These are phyloP conservation scores for Idaea biselata DNA, from an alignment of 2,888 invertebrate species.

Conservation along the genomic window DNA sequence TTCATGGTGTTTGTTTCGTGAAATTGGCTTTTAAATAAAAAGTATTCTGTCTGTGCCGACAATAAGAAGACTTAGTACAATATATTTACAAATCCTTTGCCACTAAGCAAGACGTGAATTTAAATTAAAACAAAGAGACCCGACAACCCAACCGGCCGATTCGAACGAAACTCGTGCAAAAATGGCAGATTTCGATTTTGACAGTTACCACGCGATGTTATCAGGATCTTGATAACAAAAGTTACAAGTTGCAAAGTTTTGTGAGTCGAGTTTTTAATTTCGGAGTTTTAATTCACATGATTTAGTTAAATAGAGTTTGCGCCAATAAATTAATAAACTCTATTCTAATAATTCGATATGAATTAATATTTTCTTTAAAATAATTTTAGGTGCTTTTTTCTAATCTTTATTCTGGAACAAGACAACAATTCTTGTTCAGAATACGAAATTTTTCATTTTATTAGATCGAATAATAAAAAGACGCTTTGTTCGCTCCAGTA, in stretches of 20 bases:
- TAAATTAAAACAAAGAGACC: background rate
- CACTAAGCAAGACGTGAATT: background rate
- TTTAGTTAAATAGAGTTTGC: too few relatives aligned
- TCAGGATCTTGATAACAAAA: background rate
- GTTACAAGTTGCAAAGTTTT: background rate
- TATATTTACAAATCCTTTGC: background rate
- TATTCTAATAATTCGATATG: too few relatives aligned
- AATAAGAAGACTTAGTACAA: background rate
- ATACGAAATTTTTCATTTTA: too few relatives aligned
- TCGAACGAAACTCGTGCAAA: background rate
- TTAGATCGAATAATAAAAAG: too few relatives aligned
- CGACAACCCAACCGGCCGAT: background rate
- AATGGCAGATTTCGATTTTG: background rate
- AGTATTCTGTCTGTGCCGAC: background rate
- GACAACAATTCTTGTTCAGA: too few relatives aligned
- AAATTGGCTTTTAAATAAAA: background rate
- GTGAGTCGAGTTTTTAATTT: slow-evolving; percentile 7
- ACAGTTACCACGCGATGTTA: background rate
- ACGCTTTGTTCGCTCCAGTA: too few relatives aligned
- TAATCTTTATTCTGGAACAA: too few relatives aligned
- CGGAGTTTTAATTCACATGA: too few relatives aligned
- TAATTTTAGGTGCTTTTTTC: too few relatives aligned
- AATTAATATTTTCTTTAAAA: too few relatives aligned
- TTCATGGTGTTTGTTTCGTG: slow-evolving; percentile 47
- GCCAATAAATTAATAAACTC: too few relatives aligned